Base-by-base conservation (phyloP, 1,140 invertebrate species). In the Ceratoteleas bidentatus region DNA sequence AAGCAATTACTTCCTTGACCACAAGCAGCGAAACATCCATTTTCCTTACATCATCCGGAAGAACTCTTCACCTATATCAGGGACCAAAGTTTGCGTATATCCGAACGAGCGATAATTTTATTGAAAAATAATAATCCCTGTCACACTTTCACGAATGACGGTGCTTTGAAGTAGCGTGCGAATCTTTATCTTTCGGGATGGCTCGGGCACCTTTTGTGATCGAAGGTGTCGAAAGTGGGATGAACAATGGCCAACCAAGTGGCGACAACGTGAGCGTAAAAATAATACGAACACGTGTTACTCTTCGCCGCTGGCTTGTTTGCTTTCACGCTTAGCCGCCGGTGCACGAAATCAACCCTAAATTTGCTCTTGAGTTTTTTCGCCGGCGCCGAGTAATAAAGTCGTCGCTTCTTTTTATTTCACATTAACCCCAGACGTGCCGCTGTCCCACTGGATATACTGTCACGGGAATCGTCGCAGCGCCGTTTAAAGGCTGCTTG, bases 271-370 rank as follows among this genome's bases (percentile, higher is more conserved):
- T 54, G 68, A 73, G 50, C 60, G 47, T 61, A 73, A 73, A 66
- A 79, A 79, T 73, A 79, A 79, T 72, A 73, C 73, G 68, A 72
- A 79, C 76, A 68, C 76, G 69, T 79, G 76, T 68, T 73, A 54
- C 62, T 73, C n/a, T 56, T 65, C 50, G 52, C 15, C 40, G 16
- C 43, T 62, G 38, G 68, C 76, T 68, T 73, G 68, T 73, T 79
- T 79, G 68, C 62, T 56, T 66, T 73, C 62, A 70, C 75, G 75
- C 75, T 79, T 43, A 79, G 66, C 14, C 76, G 69, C 62, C 69
- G 43, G 49, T 68, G 76, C 62, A 79, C 62, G 53, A 33, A 77
- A 77, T 70, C 57, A 69, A 54, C 62, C 60, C 50, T 77, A 82
- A 66, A 73, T 73, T 77, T 58, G 60, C 54, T 49, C 56, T 24